phyloP scores from a whole-genome alignment of 2,797 vertebrate genomes.

The Apodemus agrarius region DNA sequence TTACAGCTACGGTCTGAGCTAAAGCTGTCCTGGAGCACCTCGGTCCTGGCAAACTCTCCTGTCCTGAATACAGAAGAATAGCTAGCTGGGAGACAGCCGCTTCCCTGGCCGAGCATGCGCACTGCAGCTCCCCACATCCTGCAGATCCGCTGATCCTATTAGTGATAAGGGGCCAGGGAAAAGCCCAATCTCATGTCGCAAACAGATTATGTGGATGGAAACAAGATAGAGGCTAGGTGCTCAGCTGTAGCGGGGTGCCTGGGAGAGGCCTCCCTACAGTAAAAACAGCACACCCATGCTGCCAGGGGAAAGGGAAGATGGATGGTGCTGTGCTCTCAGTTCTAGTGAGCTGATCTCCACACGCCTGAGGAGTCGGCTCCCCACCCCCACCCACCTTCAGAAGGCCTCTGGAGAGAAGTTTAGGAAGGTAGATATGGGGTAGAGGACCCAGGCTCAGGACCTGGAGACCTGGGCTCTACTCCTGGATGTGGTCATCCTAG shows the following conservation, averaged over 20 bases:
- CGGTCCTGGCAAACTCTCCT: too few species aligned
- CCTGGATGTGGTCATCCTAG: neutral
- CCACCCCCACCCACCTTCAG: neutral
- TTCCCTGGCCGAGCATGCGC: accelerated
- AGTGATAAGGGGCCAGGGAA: slow-evolving; percentile 21
- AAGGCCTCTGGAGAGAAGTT: neutral
- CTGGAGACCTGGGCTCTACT: neutral
- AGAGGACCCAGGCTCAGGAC: neutral
- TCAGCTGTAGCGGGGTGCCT: neutral
- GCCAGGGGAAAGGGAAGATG: neutral
- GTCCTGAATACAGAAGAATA: neutral
- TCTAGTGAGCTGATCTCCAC: neutral
- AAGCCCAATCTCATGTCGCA: slow-evolving; percentile 23
- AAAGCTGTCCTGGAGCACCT: neutral
- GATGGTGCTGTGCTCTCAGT: neutral
- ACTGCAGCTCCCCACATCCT: neutral
- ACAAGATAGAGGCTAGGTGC: slow-evolving; percentile 34
- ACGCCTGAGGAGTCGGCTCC: neutral
- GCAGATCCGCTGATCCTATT: neutral
- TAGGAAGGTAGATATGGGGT: neutral
- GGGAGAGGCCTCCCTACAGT: neutral
- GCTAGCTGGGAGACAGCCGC: neutral
- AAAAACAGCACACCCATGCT: neutral
- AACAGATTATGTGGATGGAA: slow-evolving; percentile 47
- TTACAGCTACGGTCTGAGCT: neutral